A percentile compares a stretch with the other conserved stretches of the same genome.
phyloP scores from a whole-genome alignment of 2,797 vertebrate species.

The Coendou prehensilis region DNA sequence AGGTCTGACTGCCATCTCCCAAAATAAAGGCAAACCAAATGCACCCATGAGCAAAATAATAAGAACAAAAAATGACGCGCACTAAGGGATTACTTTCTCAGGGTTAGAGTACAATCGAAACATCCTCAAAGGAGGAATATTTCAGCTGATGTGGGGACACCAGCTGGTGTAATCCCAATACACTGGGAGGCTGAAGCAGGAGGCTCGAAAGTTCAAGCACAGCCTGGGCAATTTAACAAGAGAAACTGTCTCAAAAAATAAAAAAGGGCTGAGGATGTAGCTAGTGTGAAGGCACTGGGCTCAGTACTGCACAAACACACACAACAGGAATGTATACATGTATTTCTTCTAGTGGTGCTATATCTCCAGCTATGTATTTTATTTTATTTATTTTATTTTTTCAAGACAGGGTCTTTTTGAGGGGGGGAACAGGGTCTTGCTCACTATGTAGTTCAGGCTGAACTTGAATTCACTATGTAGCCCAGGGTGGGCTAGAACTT shows the following conservation, averaged over 20 bases:
- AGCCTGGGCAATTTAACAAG: not conserved
- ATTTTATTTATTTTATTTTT: not conserved
- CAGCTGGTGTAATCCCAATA: not conserved
- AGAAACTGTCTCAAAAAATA: not conserved
- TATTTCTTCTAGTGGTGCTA: not conserved
- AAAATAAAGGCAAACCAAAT: constrained; percentile 48
- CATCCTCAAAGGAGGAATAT: not conserved
- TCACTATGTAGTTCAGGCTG: not conserved
- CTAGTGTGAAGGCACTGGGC: not conserved
- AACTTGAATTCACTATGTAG: not conserved
- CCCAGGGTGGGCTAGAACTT: not conserved
- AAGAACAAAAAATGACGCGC: not conserved
- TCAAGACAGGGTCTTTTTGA: not conserved
- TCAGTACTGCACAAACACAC: not conserved
- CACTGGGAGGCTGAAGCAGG: not conserved
- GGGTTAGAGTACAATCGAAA: not conserved
- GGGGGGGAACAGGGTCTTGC: not conserved
- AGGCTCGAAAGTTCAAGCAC: not conserved
- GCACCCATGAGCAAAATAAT: not conserved
- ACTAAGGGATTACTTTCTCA: not conserved
- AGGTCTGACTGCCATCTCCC: not conserved
- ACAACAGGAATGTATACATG: not conserved
- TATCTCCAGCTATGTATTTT: not conserved
- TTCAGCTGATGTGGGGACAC: not conserved
- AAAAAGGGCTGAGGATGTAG: not conserved